Evolutionary conservation across 2,113 vertebrate species (phyloP).

Genomic region (Poicephalus gulielmi): DNA sequence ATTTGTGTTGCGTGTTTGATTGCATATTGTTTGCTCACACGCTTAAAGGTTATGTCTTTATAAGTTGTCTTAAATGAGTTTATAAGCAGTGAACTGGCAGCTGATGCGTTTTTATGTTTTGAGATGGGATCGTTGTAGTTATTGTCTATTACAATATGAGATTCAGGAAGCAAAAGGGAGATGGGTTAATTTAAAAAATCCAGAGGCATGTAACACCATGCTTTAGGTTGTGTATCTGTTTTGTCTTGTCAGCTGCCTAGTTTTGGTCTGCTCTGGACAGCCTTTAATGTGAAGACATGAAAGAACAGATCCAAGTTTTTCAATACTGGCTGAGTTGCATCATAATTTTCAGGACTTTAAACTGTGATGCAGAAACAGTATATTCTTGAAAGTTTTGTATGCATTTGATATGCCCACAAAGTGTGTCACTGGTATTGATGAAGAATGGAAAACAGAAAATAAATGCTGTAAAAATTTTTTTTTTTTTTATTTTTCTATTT

Average conservation of each 20-base stretch:
- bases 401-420: neutral
- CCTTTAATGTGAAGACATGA: neutral
- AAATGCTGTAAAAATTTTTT: neutral
- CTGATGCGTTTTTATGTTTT: neutral
- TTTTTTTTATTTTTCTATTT: neutral
- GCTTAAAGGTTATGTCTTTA: conserved; percentile 22
- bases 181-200: neutral
- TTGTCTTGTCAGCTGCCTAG: neutral
- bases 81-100: conserved; percentile 1
- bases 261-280: neutral
- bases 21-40: neutral
- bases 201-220: neutral
- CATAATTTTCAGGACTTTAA: neutral
- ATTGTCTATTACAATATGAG: neutral
- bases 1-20: neutral
- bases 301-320: neutral
- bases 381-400: neutral
- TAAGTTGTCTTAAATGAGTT: conserved; percentile 8
- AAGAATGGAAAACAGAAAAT: neutral
- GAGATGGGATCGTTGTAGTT: neutral
- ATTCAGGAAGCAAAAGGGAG: neutral
- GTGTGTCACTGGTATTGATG: neutral
- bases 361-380: neutral
- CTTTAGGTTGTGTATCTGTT: neutral
- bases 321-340: neutral